Base-by-base conservation (phyloP, 2,888 invertebrate species). In the Stramonita haemastoma region DNA sequence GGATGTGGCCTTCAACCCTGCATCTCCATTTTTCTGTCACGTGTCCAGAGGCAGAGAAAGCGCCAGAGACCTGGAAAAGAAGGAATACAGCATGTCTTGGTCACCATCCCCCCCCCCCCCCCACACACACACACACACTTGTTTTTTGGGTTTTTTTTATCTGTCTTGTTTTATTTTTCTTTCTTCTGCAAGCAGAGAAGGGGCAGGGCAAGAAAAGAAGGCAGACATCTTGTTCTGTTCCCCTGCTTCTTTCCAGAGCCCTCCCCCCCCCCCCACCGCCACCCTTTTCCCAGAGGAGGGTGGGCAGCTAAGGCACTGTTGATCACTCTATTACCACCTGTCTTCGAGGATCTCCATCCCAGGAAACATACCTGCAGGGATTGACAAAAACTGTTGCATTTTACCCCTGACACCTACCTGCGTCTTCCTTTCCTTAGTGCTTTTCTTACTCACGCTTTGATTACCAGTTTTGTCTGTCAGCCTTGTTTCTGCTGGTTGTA, bases 321-420 rank as follows among this genome's bases (percentile, higher is more conserved):
- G 90, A 90, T 90, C 90, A 90, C 90, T 88, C 90, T 90, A 90
- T 90, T 90, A 89, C 89, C 81, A 86, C 57, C 81, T 26, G 83
- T 73, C 77, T 83, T 73, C 36, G 85, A 89, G 89, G 87, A 70
- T 5, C 83, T 34, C 32, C 77, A 73, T 19, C 86, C 66, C 56
- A 29, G 83, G 70, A 85, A 87, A 70, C 70, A 8, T 77, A 60
- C 29, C 13, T 29, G 15, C 79, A 29, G 66, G 6, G 29, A 26
- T 17, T 79, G 77, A 0, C 87, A n/a, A 13, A n/a, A 19, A 34
- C 36, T 36, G 84, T 77, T 29, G 36, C 89, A 19, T 66, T 66
- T 56, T 29, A 83, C 36, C 81, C 88, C 86, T 81, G 57, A 60
- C 60, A 46, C 8, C 46, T 5, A 8, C 46, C 46, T 46, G 46